A percentile compares a stretch with the other conserved stretches of the same genome.
Evolutionary conservation across 1,140 invertebrate genomes (phyloP).

Genomic region (Drosophila arizonae): DNA sequence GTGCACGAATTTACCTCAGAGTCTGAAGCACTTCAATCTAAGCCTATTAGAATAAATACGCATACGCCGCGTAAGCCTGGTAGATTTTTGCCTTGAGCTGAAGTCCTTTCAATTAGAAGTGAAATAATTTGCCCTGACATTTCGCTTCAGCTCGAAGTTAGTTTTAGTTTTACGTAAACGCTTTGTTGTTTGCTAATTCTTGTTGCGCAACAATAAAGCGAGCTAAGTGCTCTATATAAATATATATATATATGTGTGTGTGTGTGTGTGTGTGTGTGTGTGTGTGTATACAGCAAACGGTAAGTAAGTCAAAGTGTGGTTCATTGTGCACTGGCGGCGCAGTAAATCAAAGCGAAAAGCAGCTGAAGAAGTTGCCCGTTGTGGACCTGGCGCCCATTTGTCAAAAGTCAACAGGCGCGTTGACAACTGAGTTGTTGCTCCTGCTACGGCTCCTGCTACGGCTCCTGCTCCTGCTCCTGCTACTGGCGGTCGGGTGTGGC

Average conservation of each 20-base stretch:
- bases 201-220: constrained; percentile 20
- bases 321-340: constrained; percentile 52
- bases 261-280: too few species aligned
- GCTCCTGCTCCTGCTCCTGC: neutral
- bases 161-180: too few species aligned
- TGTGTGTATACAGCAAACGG: neutral
- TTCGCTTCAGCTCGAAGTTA: too few species aligned
- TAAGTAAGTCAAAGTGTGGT: constrained; percentile 51
- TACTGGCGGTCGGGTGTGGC: neutral
- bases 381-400: constrained; percentile 55
- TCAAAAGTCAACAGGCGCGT: constrained; percentile 77
- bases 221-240: constrained; percentile 6
- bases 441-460: neutral
- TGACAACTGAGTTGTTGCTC: constrained; percentile 55
- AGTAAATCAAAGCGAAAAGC: constrained; percentile 68
- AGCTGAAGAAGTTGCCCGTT: constrained; percentile 27
- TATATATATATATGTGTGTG: too few species aligned
- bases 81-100: too few species aligned
- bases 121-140: too few species aligned
- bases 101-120: too few species aligned
- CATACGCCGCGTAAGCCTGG: too few species aligned
- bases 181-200: constrained; percentile 1
- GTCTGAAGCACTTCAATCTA: too few species aligned
- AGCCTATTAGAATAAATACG: too few species aligned
- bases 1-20: too few species aligned